These are phyloP conservation scores for Plestiodon gilberti DNA, from an alignment of 2,113 vertebrate species.

Conservation along the genomic window DNA sequence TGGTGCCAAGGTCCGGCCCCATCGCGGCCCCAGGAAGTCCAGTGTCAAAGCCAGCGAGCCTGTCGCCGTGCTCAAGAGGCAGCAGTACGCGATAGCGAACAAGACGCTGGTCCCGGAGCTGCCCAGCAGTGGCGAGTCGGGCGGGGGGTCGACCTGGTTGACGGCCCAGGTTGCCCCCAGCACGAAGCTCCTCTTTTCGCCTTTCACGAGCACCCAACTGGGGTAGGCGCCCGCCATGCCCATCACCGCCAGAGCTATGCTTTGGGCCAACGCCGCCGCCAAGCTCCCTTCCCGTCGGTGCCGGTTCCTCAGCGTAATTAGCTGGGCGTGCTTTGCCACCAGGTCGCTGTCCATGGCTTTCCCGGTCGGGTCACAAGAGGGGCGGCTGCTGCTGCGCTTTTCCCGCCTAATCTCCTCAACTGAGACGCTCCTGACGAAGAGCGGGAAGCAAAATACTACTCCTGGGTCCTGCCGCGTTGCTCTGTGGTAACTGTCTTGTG, in stretches of 20 bases:
- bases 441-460: too few species aligned
- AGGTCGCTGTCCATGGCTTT: fast-evolving
- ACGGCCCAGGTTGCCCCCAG: slow-evolving; percentile 12
- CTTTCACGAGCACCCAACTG: neutral
- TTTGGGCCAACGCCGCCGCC: slow-evolving; percentile 3
- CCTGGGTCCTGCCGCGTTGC: too few species aligned
- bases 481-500: too few species aligned
- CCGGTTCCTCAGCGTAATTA: fast-evolving
- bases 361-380: too few species aligned
- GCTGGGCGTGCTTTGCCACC: fast-evolving
- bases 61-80: neutral
- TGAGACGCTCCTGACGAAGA: too few species aligned
- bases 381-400: too few species aligned
- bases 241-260: neutral
- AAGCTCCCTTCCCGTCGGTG: neutral
- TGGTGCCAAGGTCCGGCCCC: fast-evolving
- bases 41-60: neutral
- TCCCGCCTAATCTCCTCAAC: neutral
- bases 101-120: fast-evolving
- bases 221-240: neutral
- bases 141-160: neutral
- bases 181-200: fast-evolving
- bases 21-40: neutral
- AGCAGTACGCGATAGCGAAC: neutral
- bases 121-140: neutral